Evolutionary conservation across 2,797 vertebrate species (phyloP).

Genomic region (Macropus fuliginosus): DNA sequence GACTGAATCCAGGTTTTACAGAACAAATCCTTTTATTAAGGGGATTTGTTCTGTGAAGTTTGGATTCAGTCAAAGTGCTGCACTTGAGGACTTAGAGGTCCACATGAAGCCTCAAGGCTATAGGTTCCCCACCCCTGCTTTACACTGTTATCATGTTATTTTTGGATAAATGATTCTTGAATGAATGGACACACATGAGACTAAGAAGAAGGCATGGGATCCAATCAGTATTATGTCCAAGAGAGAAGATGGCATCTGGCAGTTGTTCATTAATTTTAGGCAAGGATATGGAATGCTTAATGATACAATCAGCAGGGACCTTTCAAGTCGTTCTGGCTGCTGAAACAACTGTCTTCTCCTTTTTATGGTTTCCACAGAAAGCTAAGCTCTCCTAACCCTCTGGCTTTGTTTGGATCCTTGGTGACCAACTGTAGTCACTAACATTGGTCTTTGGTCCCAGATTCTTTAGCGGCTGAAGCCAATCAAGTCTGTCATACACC

Average conservation of each 20-base stretch:
- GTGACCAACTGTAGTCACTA: background rate
- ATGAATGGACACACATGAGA: background rate
- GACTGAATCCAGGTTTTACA: no score
- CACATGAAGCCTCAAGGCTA: no score
- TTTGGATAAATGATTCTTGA: background rate
- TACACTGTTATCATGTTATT: background rate
- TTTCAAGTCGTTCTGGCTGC: background rate
- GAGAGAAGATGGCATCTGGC: background rate
- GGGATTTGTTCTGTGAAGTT: no score
- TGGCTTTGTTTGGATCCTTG: background rate
- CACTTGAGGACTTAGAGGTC: no score
- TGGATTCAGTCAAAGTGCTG: no score
- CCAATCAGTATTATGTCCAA: background rate
- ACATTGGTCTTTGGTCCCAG: background rate
- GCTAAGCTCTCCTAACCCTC: background rate
- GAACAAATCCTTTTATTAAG: no score
- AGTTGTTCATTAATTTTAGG: slow-evolving; percentile 4
- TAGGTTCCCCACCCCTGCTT: background rate
- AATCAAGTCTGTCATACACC: background rate
- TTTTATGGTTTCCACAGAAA: background rate
- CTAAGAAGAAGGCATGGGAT: background rate
- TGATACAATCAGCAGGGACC: background rate
- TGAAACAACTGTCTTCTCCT: slow-evolving; percentile 1
- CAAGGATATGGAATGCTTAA: background rate
- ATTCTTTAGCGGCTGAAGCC: background rate